Evolutionary conservation across 2,113 vertebrate genomes (phyloP), one percentile per base, ranked within the genome.

Genomic region (Mixornis gularis): DNA sequence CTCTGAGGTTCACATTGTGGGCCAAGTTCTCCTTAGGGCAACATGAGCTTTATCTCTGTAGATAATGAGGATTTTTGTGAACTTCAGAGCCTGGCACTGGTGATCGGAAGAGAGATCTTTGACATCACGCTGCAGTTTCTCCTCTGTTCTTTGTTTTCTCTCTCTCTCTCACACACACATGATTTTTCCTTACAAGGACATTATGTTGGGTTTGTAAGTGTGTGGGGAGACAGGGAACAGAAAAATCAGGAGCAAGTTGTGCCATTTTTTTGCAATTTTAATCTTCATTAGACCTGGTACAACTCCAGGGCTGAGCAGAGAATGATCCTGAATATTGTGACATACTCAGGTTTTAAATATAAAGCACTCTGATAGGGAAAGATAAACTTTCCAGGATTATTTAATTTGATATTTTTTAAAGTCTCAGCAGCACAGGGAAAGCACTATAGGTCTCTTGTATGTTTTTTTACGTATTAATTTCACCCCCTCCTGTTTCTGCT

Each of bases 21-120:
- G 34, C 68, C 63, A 55, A 60, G 44, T 60, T 34, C 27, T 93
- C 56, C 88, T 78, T 49, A 62, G 73, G 53, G 78, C 73, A 76
- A 6, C 32, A 8, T 2, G 0, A 59, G 44, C 59, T 73, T 85
- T 83, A 36, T 71, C 80, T 90, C 25, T 55, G 41, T 13, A 59
- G 60, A 73, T 92, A 90, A 88, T 38, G 30, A 78, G 41, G 68
- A 68, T 56, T 84, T 69, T 40, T 59, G 79, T 88, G 79, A 78
- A 71, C 43, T 71, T 64, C 49, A 86, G 87, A 93, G 94, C 89
- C 86, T 95, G 93, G 77, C 85, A 86, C 69, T 56, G 90, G 6
- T 44, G 69, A 44, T 88, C 0, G 0, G 83, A 87, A 83, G 77
- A 48, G 83, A 55, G 32, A 44, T 90, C 83, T 88, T 78, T 80